These are phyloP conservation scores for Ctenomys sociabilis DNA, from an alignment of 2,113 vertebrate genomes.

Conservation along the genomic window DNA sequence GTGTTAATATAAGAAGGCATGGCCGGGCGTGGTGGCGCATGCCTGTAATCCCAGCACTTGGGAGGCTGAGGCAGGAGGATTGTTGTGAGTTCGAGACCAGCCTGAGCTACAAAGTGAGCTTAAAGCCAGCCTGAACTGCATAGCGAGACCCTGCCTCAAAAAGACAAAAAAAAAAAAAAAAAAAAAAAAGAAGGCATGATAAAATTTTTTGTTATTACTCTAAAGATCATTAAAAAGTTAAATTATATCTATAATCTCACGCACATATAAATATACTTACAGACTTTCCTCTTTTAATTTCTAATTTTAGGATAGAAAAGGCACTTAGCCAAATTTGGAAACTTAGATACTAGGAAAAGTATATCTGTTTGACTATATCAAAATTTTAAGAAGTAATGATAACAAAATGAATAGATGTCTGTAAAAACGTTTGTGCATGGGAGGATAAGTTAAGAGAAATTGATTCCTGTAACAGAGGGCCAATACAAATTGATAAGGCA, in stretches of 20 bases:
- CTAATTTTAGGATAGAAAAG: neutral
- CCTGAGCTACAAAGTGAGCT: too few relatives aligned
- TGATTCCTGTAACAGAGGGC: conserved; percentile 2
- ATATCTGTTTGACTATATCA: neutral
- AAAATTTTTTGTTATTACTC: conserved; percentile 11
- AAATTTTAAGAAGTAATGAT: conserved; percentile 33
- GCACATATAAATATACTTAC: neutral
- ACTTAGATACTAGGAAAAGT: neutral
- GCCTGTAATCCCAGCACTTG: too few relatives aligned
- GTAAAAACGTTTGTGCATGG: conserved; percentile 31
- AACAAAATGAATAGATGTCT: neutral
- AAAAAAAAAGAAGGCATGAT: neutral
- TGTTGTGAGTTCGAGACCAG: too few relatives aligned
- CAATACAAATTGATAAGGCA: neutral
- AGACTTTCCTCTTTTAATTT: neutral
- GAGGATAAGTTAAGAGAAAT: neutral
- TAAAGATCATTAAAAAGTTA: conserved; percentile 41
- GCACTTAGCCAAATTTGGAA: conserved; percentile 2
- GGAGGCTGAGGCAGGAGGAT: too few relatives aligned
- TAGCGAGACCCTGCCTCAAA: too few relatives aligned
- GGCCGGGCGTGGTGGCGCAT: too few relatives aligned
- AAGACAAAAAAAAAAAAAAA: too few relatives aligned
- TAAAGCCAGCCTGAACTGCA: too few relatives aligned
- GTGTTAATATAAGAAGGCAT: conserved; percentile 16
- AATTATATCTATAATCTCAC: neutral